These are phyloP conservation scores for Epistrophe eligans DNA, from an alignment of 2,888 invertebrate genomes.

Conservation along the genomic window DNA sequence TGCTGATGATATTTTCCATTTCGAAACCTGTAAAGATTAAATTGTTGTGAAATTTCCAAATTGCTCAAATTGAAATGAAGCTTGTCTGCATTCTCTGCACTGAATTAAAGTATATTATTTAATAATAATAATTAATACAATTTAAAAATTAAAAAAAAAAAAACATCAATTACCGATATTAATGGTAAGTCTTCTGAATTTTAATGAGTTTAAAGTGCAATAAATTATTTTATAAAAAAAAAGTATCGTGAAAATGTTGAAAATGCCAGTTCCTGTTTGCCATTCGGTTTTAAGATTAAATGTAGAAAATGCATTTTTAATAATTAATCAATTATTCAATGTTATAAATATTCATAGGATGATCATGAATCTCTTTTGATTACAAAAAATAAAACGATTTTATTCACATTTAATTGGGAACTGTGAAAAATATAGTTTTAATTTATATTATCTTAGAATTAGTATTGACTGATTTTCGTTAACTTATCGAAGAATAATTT, in stretches of 20 bases:
- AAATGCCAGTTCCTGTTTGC: too few relatives aligned
- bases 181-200: background rate
- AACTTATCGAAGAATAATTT: too few relatives aligned
- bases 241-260: too few relatives aligned
- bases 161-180: background rate
- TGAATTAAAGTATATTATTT: background rate
- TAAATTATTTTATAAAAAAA: background rate
- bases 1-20: background rate
- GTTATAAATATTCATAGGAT: background rate
- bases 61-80: background rate
- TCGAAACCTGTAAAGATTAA: background rate
- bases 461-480: too few relatives aligned
- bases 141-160: background rate
- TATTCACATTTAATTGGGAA: too few relatives aligned
- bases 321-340: background rate
- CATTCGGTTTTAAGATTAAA: background rate
- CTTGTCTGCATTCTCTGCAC: background rate
- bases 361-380: background rate
- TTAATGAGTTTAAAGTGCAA: background rate
- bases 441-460: too few relatives aligned
- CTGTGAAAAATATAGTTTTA: too few relatives aligned
- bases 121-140: background rate
- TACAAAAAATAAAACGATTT: background rate
- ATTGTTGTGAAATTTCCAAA: background rate
- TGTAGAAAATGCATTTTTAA: background rate